Base-by-base conservation (phyloP, 2,888 invertebrate species). In the Dasypolia templi region DNA sequence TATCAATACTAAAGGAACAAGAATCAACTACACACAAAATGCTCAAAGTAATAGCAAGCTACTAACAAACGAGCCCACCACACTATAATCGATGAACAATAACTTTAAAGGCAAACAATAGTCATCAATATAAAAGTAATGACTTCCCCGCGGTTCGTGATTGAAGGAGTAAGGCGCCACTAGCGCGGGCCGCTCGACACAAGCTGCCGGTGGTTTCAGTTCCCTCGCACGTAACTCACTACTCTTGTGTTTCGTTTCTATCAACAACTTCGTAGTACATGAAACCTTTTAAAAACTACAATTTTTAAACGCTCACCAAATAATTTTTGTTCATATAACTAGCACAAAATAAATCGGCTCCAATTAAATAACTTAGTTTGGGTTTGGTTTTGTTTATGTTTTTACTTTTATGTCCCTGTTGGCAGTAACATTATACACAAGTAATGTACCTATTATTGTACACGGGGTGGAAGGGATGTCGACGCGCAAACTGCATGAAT, bases 41-140 rank as follows among this genome's bases (percentile, higher is more conserved):
- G 3, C n/a, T 59, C 14, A 32, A 22, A 56, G 12, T 0, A 22
- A 1, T n/a, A 56, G 22, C 5, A 56, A 32, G 11, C 22, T 22
- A 32, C 12, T 32, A 73, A 35, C 44, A 35, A 44, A 44, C n/a
- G 44, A 65, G 32, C 22, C 29, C 39, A 65, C 51, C 32, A 53
- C 35, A 51, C 42, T 22, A 46, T 51, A 61, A 82, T 58, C 63
- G 35, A 79, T 55, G 17, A 42, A 77, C 51, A 19, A 58, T 68
- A 76, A 70, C 46, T 72, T 72, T 65, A 70, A 84, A 77, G 66
- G 39, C 56, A 70, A 76, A 72, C 69, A 77, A 68, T 55, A 53
- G 46, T 49, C 63, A 32, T 56, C 73, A 73, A 84, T 82, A 74
- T n/a, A 77, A 71, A 80, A 71, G 61, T 67, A 70, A 72, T 80